These are phyloP conservation scores for Pipa parva DNA, from an alignment of 2,113 vertebrate species.

Conservation along the genomic window DNA sequence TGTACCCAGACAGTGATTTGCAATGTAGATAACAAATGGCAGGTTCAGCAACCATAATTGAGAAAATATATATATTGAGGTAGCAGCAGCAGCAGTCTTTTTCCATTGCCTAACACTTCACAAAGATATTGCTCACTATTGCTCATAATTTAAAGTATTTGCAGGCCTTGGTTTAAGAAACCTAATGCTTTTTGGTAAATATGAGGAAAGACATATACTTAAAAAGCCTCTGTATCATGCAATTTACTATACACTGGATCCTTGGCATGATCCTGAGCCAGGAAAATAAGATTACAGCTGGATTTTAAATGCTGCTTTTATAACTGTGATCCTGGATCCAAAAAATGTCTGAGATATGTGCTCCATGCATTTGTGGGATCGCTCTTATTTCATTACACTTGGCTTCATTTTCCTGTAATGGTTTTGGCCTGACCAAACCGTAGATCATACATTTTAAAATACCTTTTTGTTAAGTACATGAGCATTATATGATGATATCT, in stretches of 20 bases:
- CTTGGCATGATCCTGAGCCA: conserved; percentile 27
- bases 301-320: conserved; percentile 7
- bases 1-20: not conserved
- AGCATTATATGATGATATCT: no score
- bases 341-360: conserved; percentile 17
- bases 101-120: not conserved
- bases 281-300: conserved; percentile 24
- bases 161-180: not conserved
- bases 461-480: no score
- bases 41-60: not conserved
- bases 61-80: not conserved
- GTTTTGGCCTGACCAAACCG: not conserved
- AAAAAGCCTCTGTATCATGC: no score
- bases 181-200: not conserved
- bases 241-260: no score
- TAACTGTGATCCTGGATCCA: conserved; percentile 11
- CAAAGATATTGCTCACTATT: not conserved
- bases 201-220: no score
- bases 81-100: not conserved
- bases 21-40: no score
- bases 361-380: conserved; percentile 10
- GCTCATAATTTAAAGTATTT: no score
- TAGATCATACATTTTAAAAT: no score
- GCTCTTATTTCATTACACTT: conserved; percentile 8
- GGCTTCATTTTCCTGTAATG: not conserved